A percentile compares a stretch with the other conserved stretches of the same genome.
These are phyloP conservation scores for Drosophila basisetae DNA, from an alignment of 2,888 invertebrate species.

Conservation along the genomic window DNA sequence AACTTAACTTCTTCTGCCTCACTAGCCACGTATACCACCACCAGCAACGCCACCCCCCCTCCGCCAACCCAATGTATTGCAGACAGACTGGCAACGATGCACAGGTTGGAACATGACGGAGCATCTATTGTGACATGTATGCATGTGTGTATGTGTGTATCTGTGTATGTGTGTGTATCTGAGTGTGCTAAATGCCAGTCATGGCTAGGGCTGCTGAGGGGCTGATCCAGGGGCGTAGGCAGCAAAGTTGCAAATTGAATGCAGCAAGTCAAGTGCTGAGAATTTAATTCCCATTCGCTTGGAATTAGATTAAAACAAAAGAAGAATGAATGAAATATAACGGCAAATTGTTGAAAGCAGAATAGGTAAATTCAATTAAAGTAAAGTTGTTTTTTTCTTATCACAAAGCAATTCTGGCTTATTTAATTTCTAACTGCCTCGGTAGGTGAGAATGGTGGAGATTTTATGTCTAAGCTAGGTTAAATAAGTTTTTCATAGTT, in stretches of 20 bases:
- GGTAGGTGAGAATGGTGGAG: neutral
- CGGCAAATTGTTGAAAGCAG: conserved; percentile 23
- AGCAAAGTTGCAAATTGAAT: conserved; percentile 71
- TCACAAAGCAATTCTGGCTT: neutral
- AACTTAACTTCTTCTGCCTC: conserved; percentile 63
- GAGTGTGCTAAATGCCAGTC: conserved; percentile 38
- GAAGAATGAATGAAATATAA: conserved; percentile 25
- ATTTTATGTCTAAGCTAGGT: neutral
- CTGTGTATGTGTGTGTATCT: neutral
- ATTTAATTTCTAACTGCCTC: neutral
- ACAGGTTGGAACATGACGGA: conserved; percentile 49
- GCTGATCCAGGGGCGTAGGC: conserved; percentile 3
- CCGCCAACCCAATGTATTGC: neutral
- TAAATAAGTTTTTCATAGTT: neutral
- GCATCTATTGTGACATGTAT: conserved; percentile 48
- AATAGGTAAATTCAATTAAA: conserved; percentile 4
- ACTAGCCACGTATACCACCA: conserved; percentile 25
- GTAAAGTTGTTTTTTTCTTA: conserved; percentile 2
- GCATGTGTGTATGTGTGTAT: neutral
- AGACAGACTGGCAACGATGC: conserved; percentile 29
- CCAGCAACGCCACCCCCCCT: conserved; percentile 16
- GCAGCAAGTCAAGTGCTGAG: conserved; percentile 77
- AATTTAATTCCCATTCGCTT: conserved; percentile 74
- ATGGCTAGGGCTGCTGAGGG: conserved; percentile 9
- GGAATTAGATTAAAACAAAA: conserved; percentile 63